Evolutionary conservation across 2,888 invertebrate species (phyloP).

Genomic region (Epinotia ramella): DNA sequence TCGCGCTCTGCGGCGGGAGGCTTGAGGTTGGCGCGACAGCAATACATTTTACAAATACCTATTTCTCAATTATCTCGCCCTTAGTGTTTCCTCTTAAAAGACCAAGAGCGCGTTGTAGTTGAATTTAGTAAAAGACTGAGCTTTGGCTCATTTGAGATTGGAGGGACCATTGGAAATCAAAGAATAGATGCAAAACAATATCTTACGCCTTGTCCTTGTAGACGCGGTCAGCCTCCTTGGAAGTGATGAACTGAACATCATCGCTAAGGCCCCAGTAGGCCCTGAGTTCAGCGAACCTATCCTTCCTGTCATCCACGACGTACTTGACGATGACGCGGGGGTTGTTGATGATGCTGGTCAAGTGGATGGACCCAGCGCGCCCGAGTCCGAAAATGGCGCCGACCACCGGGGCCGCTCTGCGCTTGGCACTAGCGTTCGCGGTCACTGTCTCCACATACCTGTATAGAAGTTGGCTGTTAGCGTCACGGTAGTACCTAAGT

Average conservation of each 20-base stretch:
- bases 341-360: slow-evolving; percentile 77
- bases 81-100: too few species aligned
- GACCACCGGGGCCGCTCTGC: slow-evolving; percentile 63
- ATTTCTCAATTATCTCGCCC: too few species aligned
- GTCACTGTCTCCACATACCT: slow-evolving; percentile 76
- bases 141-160: background rate
- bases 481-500: background rate
- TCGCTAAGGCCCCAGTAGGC: slow-evolving; percentile 79
- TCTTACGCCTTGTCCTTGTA: slow-evolving; percentile 83
- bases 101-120: background rate
- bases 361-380: slow-evolving; percentile 86
- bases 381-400: slow-evolving; percentile 86
- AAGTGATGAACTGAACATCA: slow-evolving; percentile 76
- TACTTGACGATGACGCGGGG: slow-evolving; percentile 82
- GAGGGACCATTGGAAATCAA: background rate
- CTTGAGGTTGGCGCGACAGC: too few species aligned
- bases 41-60: too few species aligned
- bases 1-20: too few species aligned
- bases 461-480: slow-evolving; percentile 16
- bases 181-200: background rate
- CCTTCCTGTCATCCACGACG: slow-evolving; percentile 82
- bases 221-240: slow-evolving; percentile 76
- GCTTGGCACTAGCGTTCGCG: slow-evolving; percentile 57
- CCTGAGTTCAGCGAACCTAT: slow-evolving; percentile 73
- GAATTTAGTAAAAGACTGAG: background rate